Evolutionary conservation across 2,888 invertebrate genomes (phyloP), one percentile per base, ranked within the genome.

Genomic region (Drosophila quasianomalipes): DNA sequence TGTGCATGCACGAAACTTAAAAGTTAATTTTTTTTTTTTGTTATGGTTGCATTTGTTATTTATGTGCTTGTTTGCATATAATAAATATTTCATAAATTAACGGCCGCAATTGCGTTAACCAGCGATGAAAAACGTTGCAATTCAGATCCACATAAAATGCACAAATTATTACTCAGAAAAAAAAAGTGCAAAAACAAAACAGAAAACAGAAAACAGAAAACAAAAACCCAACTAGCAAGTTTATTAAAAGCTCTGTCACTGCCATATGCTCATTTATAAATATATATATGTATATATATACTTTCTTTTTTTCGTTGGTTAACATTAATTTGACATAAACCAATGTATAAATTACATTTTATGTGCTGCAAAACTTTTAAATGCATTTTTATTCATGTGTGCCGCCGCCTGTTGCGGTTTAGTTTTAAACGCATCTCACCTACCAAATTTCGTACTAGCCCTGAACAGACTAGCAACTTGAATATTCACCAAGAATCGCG

Each of bases 81-180:
- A 81, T 79, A 83, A 90, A 85, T 90, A 85, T 81, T 85, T 85
- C 89, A 90, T 89, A 90, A 85, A 85, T 85, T 75, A 86, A 76
- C 72, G 90, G 75, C 74, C 68, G 67, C 85, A 67, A 83, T 85
- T 76, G 78, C 89, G 89, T 89, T 86, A 86, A 90, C 85, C 85
- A 89, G 68, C 65, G 87, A 57, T 86, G 90, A 90, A 85, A 89
- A 86, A 90, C 87, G 74, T 53, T 73, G 74, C 89, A 77, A 85
- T 85, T 90, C 90, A 85, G 79, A 84, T 64, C 64, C 72, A 61
- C 59, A 85, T 77, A 82, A 85, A 82, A 70, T 53, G 72, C 59
- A 69, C 60, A 65, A 61, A 51, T 70, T 52, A 57, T 31, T 31
- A 26, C 39, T 19, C 33, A 70, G 28, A 26, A 35, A 16, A 37